These are phyloP conservation scores for Pseudoatta argentina DNA, from an alignment of 1,140 invertebrate species.

Conservation along the genomic window DNA sequence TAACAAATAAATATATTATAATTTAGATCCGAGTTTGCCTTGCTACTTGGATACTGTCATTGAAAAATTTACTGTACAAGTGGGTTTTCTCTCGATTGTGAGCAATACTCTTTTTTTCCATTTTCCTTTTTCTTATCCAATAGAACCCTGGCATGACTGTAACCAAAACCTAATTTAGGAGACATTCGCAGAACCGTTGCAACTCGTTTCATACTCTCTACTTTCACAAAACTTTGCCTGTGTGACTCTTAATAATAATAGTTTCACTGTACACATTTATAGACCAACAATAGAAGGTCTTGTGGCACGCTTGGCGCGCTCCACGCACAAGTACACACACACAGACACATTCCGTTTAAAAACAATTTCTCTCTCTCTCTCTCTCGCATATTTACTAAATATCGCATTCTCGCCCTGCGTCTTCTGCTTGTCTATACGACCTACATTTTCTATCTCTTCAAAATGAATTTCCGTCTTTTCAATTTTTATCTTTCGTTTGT, in stretches of 20 bases:
- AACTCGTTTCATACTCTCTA: slow-evolving; percentile 68
- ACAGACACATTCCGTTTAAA: slow-evolving; percentile 72
- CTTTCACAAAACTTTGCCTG: slow-evolving; percentile 79
- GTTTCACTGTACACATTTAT: slow-evolving; percentile 87
- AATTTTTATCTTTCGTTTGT: slow-evolving; percentile 1
- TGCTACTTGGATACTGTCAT: slow-evolving; percentile 68
- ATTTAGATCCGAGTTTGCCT: slow-evolving; percentile 82
- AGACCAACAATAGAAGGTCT: slow-evolving; percentile 87
- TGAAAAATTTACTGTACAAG: slow-evolving; percentile 83
- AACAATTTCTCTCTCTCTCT: slow-evolving; percentile 51
- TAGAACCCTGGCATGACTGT: slow-evolving; percentile 65
- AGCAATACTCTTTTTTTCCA: slow-evolving; percentile 67
- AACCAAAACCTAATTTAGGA: slow-evolving; percentile 71
- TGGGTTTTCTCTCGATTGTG: slow-evolving; percentile 74
- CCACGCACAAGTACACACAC: slow-evolving; percentile 81
- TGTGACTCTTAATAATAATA: slow-evolving; percentile 86
- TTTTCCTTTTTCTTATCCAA: slow-evolving; percentile 72
- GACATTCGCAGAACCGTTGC: slow-evolving; percentile 74
- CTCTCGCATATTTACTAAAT: slow-evolving; percentile 61
- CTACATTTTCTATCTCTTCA: slow-evolving; percentile 14
- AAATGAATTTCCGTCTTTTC: slow-evolving; percentile 57
- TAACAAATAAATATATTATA: slow-evolving; percentile 81
- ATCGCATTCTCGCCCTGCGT: slow-evolving; percentile 57
- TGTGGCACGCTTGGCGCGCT: slow-evolving; percentile 81
- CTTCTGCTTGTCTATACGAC: slow-evolving; percentile 21